A percentile compares a stretch with the other conserved stretches of the same genome.
Conservation (phyloP, 2,113 vertebrate genomes). For the Ptilorrhoa leucosticta region DNA sequence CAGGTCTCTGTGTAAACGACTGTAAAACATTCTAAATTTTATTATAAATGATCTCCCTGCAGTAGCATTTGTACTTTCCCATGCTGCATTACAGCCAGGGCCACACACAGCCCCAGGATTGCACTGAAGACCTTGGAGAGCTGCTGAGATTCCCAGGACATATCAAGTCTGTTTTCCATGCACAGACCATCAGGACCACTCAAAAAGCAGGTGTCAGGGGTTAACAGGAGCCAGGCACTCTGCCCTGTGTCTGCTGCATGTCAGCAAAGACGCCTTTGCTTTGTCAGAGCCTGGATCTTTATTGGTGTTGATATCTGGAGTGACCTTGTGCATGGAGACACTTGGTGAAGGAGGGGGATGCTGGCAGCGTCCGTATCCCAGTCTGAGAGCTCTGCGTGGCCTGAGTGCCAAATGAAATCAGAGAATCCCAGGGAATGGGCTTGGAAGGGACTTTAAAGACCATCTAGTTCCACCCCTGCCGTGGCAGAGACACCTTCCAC, state of each 20-base stretch:
- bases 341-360: not conserved
- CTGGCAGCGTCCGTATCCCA: rapidly evolving
- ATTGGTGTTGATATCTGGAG: not conserved
- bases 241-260: not conserved
- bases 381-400: not conserved
- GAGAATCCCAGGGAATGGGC: not conserved
- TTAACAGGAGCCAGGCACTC: not conserved
- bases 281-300: not conserved
- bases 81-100: not conserved
- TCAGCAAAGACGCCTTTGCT: not conserved
- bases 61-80: not conserved
- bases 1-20: not conserved
- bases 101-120: not conserved
- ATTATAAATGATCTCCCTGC: not conserved
- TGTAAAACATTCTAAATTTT: not conserved
- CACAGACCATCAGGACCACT: not conserved
- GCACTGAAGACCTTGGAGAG: not conserved
- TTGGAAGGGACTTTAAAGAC: not conserved
- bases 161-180: not conserved
- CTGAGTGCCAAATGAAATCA: not conserved
- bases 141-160: not conserved
- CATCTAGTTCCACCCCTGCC: rapidly evolving
- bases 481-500: not conserved
- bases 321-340: not conserved
- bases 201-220: not conserved